These are phyloP conservation scores for Pharmacophagus antenor DNA, from an alignment of 2,888 invertebrate species.

Conservation along the genomic window DNA sequence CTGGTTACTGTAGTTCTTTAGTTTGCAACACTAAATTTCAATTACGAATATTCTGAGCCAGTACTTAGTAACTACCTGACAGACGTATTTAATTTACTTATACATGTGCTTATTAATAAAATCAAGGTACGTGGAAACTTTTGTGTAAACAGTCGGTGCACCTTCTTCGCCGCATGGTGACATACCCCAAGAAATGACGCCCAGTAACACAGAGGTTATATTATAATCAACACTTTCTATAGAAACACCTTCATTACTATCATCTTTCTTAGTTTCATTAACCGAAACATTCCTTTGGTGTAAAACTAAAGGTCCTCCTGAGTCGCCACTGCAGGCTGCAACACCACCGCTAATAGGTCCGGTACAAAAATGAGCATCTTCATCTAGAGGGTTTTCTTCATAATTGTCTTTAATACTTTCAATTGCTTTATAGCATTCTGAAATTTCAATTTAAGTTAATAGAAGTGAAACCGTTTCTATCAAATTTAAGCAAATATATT, in stretches of 20 bases:
- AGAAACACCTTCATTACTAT: constrained; percentile 26
- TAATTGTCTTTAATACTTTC: constrained; percentile 52
- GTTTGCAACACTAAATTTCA: neutral
- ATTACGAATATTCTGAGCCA: neutral
- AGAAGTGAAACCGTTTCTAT: too few relatives aligned
- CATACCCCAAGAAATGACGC: constrained; percentile 80
- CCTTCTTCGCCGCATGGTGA: constrained; percentile 74
- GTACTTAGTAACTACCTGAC: neutral
- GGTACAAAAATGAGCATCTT: constrained; percentile 75
- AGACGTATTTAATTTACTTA: constrained; percentile 2
- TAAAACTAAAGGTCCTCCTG: constrained; percentile 77
- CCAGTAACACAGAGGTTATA: constrained; percentile 58
- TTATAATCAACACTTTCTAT: constrained; percentile 34
- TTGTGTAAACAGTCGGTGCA: constrained; percentile 78
- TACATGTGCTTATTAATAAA: constrained; percentile 57
- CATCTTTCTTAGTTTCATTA: constrained; percentile 36
- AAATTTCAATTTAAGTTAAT: constrained; percentile 27
- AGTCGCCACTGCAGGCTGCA: constrained; percentile 80
- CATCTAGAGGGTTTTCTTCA: constrained; percentile 65
- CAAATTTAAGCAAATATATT: too few relatives aligned
- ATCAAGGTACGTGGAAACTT: constrained; percentile 69
- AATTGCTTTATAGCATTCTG: constrained; percentile 67
- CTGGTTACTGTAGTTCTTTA: too few relatives aligned
- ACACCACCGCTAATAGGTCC: constrained; percentile 72
- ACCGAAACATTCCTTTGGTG: constrained; percentile 37